Evolutionary conservation across 2,888 invertebrate genomes (phyloP).

Genomic region (Hermaeophaga mercurialis): DNA sequence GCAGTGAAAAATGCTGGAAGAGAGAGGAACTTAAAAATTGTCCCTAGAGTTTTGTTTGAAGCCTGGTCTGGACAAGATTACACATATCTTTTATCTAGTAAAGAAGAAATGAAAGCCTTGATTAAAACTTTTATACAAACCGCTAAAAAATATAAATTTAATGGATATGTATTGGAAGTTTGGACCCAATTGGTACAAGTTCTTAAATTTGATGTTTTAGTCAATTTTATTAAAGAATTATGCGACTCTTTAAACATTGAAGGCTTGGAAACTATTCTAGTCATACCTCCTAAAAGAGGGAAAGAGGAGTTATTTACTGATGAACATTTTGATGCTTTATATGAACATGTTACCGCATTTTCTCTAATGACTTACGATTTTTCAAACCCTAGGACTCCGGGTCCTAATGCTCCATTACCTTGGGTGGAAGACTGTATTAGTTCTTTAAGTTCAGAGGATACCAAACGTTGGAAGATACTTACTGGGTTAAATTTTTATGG

Average conservation of each 20-base stretch:
- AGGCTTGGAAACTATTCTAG: slow-evolving; percentile 70
- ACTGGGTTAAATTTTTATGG: slow-evolving; percentile 94
- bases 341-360: slow-evolving; percentile 79
- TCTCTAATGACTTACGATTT: slow-evolving; percentile 98
- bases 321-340: slow-evolving; percentile 77
- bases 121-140: slow-evolving; percentile 68
- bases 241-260: slow-evolving; percentile 64
- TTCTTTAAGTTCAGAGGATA: slow-evolving; percentile 68
- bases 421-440: slow-evolving; percentile 83
- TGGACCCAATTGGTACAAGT: slow-evolving; percentile 83
- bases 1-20: slow-evolving; percentile 67
- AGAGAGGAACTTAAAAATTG: slow-evolving; percentile 66
- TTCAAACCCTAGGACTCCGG: slow-evolving; percentile 80
- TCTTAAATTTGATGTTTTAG: slow-evolving; percentile 62
- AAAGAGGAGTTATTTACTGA: slow-evolving; percentile 72
- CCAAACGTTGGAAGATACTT: slow-evolving; percentile 77
- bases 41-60: slow-evolving; percentile 90
- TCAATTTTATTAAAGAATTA: slow-evolving; percentile 69
- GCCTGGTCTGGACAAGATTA: slow-evolving; percentile 81
- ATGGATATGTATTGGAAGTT: slow-evolving; percentile 89
- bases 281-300: slow-evolving; percentile 78
- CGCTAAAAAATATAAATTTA: slow-evolving; percentile 75
- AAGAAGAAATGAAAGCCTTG: slow-evolving; percentile 70
- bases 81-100: slow-evolving; percentile 70
- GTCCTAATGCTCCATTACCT: slow-evolving; percentile 86